Evolutionary conservation across 2,797 vertebrate genomes (phyloP).

Genomic region (Catamblyrhynchus diadema): DNA sequence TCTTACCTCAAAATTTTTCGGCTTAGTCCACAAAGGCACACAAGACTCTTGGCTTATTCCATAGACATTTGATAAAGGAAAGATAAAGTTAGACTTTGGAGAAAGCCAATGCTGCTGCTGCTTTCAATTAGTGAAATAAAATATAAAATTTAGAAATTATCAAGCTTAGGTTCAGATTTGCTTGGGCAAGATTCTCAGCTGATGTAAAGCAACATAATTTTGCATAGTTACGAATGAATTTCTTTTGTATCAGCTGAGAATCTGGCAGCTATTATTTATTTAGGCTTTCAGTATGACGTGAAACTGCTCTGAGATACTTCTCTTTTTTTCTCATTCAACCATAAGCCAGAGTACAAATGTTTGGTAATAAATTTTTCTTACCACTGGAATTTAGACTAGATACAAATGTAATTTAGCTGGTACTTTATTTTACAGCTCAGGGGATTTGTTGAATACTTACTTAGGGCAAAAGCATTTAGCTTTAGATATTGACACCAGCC

Average conservation of each 20-base stretch:
- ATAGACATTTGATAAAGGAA: background rate
- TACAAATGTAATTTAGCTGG: conserved; percentile 6
- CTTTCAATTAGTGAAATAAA: conserved; percentile 19
- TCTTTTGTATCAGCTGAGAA: background rate
- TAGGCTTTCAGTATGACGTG: background rate
- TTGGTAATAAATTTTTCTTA: conserved; percentile 40
- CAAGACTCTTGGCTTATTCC: background rate
- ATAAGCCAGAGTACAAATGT: conserved; percentile 16
- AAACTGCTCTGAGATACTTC: background rate
- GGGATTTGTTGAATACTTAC: conserved; percentile 7
- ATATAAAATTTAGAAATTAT: background rate
- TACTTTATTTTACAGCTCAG: conserved; percentile 14
- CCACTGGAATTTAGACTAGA: background rate
- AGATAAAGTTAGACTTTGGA: background rate
- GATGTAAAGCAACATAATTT: background rate
- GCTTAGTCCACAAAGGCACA: background rate
- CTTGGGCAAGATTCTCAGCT: background rate
- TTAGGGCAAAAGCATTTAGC: background rate
- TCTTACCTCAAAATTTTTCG: background rate
- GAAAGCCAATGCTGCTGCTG: background rate
- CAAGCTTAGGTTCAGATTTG: background rate
- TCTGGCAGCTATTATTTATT: background rate
- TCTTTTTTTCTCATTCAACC: background rate
- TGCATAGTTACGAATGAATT: background rate
- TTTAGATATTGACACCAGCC: conserved; percentile 5